phyloP scores from a whole-genome alignment of 2,888 invertebrate genomes.

The Tuta absoluta region DNA sequence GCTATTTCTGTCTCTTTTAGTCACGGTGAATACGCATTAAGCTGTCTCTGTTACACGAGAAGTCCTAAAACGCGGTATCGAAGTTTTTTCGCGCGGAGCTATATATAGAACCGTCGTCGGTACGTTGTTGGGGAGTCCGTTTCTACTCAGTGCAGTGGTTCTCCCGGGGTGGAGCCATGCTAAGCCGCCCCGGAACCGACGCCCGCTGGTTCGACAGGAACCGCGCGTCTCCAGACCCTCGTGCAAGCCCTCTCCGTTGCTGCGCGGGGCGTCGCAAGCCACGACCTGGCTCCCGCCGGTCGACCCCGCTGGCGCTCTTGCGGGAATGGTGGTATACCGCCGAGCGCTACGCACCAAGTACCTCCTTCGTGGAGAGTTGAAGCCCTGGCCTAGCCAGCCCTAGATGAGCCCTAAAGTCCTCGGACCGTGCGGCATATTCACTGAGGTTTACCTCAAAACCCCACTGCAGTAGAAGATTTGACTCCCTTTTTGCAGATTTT shows the following conservation, averaged over 20 bases:
- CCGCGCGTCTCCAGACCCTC: constrained; percentile 7
- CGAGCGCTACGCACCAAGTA: neutral
- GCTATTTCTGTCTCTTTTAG: neutral
- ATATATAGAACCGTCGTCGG: neutral
- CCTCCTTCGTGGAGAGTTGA: neutral
- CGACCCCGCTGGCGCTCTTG: constrained; percentile 3
- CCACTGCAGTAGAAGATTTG: constrained; percentile 8
- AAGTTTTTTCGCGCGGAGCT: constrained; percentile 1
- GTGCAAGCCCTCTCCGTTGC: neutral
- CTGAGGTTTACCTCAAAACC: constrained; percentile 1
- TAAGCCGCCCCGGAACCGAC: neutral
- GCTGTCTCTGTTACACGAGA: neutral
- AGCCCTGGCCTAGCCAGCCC: constrained; percentile 1
- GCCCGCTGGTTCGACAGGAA: neutral
- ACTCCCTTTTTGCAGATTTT: constrained; percentile 1
- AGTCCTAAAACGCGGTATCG: constrained; percentile 5
- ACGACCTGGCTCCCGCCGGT: constrained; percentile 2
- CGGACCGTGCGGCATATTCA: neutral
- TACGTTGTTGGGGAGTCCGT: constrained; percentile 33
- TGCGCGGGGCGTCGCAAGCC: constrained; percentile 8
- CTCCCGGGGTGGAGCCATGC: neutral
- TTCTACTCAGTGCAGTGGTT: constrained; percentile 32
- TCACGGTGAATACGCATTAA: neutral
- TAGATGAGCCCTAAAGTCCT: constrained; percentile 3
- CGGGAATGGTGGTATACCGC: neutral